phyloP scores from a whole-genome alignment of 1,140 invertebrate species.

The Lucilia sericata region DNA sequence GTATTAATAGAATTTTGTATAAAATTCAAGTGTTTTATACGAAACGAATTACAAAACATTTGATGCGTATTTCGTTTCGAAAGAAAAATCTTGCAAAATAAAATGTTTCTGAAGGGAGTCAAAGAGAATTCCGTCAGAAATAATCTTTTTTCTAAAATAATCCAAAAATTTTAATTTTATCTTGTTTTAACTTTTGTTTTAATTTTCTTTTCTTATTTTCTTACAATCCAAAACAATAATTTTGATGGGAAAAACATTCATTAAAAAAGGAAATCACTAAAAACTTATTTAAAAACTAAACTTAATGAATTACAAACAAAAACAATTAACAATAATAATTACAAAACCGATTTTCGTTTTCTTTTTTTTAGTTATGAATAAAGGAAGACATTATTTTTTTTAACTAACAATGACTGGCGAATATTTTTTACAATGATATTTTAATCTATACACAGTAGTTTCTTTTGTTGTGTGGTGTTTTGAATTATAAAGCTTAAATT shows the following conservation, averaged over 20 bases:
- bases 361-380: background rate
- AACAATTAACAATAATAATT: background rate
- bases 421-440: background rate
- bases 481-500: constrained; percentile 17
- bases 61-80: too few species aligned
- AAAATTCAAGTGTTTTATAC: too few species aligned
- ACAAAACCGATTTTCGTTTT: constrained; percentile 1
- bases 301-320: background rate
- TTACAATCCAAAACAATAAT: background rate
- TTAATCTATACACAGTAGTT: background rate
- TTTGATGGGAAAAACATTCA: background rate
- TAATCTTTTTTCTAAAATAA: too few species aligned
- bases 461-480: background rate
- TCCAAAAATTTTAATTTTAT: too few species aligned
- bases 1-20: too few species aligned
- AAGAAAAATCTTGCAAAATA: too few species aligned
- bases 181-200: background rate
- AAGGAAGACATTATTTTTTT: constrained; percentile 10
- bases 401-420: background rate
- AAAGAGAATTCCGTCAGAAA: too few species aligned
- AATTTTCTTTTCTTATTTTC: constrained; percentile 1
- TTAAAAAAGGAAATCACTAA: background rate
- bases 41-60: too few species aligned
- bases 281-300: background rate
- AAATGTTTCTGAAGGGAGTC: too few species aligned